phyloP scores from a whole-genome alignment of 2,888 invertebrate genomes.

The Hyposoter dolosus region DNA sequence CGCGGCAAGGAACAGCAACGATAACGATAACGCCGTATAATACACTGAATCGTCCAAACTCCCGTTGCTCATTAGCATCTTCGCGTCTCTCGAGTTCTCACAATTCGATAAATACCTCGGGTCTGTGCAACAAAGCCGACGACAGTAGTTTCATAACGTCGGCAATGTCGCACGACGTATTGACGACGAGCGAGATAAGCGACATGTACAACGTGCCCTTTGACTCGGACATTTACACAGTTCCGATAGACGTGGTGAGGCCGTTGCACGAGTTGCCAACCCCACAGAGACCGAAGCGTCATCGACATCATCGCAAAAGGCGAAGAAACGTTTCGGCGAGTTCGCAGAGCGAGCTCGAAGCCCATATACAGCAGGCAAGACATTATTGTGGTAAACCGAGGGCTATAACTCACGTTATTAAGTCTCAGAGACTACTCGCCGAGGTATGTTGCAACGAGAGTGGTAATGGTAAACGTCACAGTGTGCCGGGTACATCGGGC shows the following conservation, averaged over 20 bases:
- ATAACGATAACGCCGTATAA: conserved; percentile 83
- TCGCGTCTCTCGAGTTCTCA: conserved; percentile 94
- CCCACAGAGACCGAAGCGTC: conserved; percentile 85
- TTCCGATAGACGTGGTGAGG: conserved; percentile 92
- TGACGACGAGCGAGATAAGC: conserved; percentile 90
- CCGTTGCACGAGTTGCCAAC: conserved; percentile 85
- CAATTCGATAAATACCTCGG: conserved; percentile 87
- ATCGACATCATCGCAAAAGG: conserved; percentile 84
- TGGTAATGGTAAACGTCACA: conserved; percentile 88
- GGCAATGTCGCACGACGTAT: conserved; percentile 94
- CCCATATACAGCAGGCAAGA: conserved; percentile 82
- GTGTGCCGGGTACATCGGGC: conserved; percentile 89
- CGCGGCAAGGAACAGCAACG: conserved; percentile 79
- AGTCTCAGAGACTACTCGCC: conserved; percentile 82
- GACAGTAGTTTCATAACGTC: conserved; percentile 95
- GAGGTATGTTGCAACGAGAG: conserved; percentile 81
- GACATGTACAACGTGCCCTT: conserved; percentile 96
- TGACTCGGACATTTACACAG: conserved; percentile 94
- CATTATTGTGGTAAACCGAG: conserved; percentile 83
- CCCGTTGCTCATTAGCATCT: conserved; percentile 91
- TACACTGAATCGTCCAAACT: conserved; percentile 88
- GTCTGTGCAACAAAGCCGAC: conserved; percentile 91
- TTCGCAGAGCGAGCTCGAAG: conserved; percentile 84
- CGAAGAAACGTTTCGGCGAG: conserved; percentile 85
- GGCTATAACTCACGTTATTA: conserved; percentile 82